Percentiles rank a stretch among this genome's conserved stretches.
These are phyloP conservation scores for Coregonus sp. DNA, from an alignment of 2,797 vertebrate species.

Conservation along the genomic window DNA sequence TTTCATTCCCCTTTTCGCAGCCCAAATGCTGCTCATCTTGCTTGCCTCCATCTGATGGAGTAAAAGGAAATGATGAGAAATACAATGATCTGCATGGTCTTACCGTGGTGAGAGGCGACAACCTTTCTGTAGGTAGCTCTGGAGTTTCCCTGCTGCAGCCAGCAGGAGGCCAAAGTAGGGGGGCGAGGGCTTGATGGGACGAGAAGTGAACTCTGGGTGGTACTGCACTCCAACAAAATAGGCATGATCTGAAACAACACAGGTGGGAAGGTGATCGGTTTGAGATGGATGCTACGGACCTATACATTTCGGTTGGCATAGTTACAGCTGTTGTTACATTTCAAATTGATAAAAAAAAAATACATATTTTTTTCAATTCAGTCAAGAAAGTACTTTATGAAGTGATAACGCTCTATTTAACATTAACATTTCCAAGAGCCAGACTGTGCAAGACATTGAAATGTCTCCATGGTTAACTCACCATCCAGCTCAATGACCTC, in stretches of 20 bases:
- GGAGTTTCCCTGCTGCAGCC: slow-evolving; percentile 87
- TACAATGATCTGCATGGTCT: slow-evolving; percentile 6
- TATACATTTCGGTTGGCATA: too few relatives aligned
- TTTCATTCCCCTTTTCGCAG: not conserved
- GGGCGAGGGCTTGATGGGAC: slow-evolving; percentile 93
- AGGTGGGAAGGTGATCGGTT: too few relatives aligned
- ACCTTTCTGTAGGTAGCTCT: slow-evolving; percentile 87
- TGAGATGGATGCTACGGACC: too few relatives aligned
- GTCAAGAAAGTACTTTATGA: too few relatives aligned
- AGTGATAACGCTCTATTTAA: too few relatives aligned
- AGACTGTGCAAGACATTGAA: too few relatives aligned
- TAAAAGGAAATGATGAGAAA: too few relatives aligned
- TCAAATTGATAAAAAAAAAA: not conserved
- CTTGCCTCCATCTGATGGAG: not conserved
- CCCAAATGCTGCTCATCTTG: not conserved
- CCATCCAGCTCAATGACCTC: slow-evolving; percentile 93
- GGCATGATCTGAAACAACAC: slow-evolving; percentile 81
- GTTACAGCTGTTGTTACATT: too few relatives aligned
- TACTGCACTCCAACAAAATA: slow-evolving; percentile 97
- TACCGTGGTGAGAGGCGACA: slow-evolving; percentile 93
- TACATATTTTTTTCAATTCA: too few relatives aligned
- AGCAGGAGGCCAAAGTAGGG: slow-evolving; percentile 91
- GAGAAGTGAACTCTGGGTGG: slow-evolving; percentile 94
- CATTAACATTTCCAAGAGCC: too few relatives aligned
- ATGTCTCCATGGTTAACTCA: slow-evolving; percentile 49